Base-by-base conservation (phyloP, 2,797 vertebrate genomes). In the Botia almorhae region DNA sequence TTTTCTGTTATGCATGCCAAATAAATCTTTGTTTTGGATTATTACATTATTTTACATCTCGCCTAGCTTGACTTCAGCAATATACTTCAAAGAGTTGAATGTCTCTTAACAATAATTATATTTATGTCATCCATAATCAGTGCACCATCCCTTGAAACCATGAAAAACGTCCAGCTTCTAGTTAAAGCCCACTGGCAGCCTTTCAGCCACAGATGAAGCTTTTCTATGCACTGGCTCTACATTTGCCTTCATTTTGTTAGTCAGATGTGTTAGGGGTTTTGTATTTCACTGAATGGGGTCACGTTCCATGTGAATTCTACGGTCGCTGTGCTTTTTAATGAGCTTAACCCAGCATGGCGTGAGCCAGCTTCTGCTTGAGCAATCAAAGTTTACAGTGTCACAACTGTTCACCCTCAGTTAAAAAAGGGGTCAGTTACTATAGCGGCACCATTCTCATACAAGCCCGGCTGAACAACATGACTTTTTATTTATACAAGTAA, bases 271-370 rank as follows among this genome's bases (percentile, higher is more conserved):
- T 53, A 14, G 16, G 23, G 43, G 48, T 64, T 81, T 81, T 70
- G 21, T 53, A 19, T 70, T 76, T 55, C 50, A 70, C 48, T 36
- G 13, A 76, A 70, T 46, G 19, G 56, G 65, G 23, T 76, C 67
- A 50, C 29, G 29, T 64, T 70, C 56, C 12, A 60, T 74, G 65
- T 63, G 12, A 81, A 33, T 29, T 73, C 50, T 36, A 65, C 69
- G 78, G 50, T 80, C 60, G 63, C 12, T 65, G 69, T 80, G 78
- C 33, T 80, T 50, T 73, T 65, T 76, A 81, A 76, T 76, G 56
- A 81, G 67, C 73, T 70, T 76, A 76, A 76, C 79, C 53, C 16
- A 81, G 72, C 55, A 53, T 13, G 55, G 8, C 16, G 26, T 81
- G 56, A 70, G 67, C 51, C 72, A 70, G 43, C 16, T 69, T 67